Base-by-base conservation (phyloP, 2,797 vertebrate species). In the Harpagifer antarcticus region DNA sequence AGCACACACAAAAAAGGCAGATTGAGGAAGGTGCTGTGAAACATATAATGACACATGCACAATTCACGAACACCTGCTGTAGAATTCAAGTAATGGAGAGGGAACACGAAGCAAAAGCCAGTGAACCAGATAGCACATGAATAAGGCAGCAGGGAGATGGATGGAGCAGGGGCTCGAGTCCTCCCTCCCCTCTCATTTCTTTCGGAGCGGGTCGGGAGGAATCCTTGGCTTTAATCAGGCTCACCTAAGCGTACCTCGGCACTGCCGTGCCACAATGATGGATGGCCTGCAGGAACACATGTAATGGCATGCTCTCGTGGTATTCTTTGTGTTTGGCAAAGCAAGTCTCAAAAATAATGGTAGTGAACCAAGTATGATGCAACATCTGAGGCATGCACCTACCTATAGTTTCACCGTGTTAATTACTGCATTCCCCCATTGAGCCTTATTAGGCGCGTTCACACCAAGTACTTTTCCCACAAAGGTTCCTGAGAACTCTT, bases 71-170 rank as follows among this genome's bases (percentile, higher is more conserved):
- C 85, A 86, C 86, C 85, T 88, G 84, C 84, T 79, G 88, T 73
- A 86, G 78, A 82, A 86, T 81, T 73, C 72, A 66, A 74, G 86
- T 90, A 86, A 90, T 87, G 85, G 90, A 83, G 82, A 73, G 71
- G 75, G 74, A 89, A 88, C 89, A 84, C 37, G 27, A 68, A 76
- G 82, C 81, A 85, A 76, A 84, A 90, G 59, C 76, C 85, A 76
- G 76, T 75, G 89, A 88, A 86, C 81, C 89, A 88, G 87, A 87
- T 74, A 90, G 83, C 72, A 3, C 86, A 91, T 91, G 91, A 92
- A 93, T 92, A 91, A 91, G 79, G 89, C 81, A 91, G 81, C 8
- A 84, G 80, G 82, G 87, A 92, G 92, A 92, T 84, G 73, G 91
- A 93, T 92, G 84, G 81, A 79, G 79, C 73, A 14, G 72, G 68